phyloP scores from a whole-genome alignment of 2,113 vertebrate species.

The Rhinolophus sinicus region DNA sequence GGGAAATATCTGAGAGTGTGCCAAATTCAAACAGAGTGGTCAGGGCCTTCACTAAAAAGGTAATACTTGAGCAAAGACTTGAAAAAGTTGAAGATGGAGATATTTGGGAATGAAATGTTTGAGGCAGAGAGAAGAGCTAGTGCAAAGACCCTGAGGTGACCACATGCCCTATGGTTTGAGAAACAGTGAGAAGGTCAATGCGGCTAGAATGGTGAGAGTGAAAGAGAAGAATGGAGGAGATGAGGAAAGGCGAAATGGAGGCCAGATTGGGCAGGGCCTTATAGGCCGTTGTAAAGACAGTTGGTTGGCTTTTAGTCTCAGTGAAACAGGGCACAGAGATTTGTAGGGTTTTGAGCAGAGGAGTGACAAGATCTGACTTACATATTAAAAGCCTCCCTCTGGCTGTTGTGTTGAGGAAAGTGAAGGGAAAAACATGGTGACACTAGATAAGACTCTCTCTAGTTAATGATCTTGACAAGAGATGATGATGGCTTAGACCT shows the following conservation, averaged over 20 bases:
- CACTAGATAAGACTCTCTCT: neutral
- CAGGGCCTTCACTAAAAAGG: neutral
- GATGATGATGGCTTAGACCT: neutral
- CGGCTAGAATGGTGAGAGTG: neutral
- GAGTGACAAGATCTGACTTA: neutral
- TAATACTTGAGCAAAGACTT: neutral
- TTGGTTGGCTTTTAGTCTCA: neutral
- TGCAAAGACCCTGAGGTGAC: neutral
- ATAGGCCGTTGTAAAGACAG: rapidly evolving
- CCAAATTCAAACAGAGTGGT: neutral
- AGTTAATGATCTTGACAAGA: neutral
- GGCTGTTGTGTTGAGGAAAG: neutral
- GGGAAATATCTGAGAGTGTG: neutral
- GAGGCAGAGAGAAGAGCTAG: neutral
- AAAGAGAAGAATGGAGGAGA: neutral
- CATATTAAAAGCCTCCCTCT: neutral
- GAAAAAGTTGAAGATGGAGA: neutral
- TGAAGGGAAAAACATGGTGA: neutral
- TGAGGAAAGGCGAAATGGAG: neutral
- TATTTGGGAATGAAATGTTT: neutral
- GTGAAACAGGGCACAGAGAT: neutral
- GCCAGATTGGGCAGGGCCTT: neutral
- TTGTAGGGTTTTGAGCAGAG: neutral
- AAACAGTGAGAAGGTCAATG: neutral
- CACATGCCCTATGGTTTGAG: neutral